Base-by-base conservation (phyloP, 1,140 invertebrate genomes). In the Ips typographus region DNA sequence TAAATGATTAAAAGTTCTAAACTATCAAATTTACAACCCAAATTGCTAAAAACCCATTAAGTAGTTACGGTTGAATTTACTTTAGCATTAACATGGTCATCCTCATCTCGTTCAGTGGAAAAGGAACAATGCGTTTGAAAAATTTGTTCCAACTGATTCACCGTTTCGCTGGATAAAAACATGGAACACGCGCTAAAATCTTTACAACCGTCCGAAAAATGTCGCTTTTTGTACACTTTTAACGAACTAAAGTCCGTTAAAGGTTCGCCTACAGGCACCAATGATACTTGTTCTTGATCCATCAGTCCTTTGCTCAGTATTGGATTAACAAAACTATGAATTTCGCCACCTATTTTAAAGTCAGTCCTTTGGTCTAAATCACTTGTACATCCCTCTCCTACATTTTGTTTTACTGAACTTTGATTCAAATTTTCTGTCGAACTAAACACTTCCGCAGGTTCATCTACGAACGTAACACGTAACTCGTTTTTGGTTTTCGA, bases 171-270 rank as follows among this genome's bases (percentile, higher is more conserved):
- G 4, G 59, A 69, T 6, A 63, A 42, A 59, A 68, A 68, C 64
- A 70, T 70, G 22, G 51, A 42, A 40, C 55, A 65, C 22, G 51
- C 53, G 8, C 38, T 8, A 52, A 66, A 53, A 57, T 71, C 64
- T 47, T 65, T 71, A 7, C 55, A 38, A 3, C 58, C 40, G 37
- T 71, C 70, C 3, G 58, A n/a, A 39, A 71, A n/a, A 41, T 8
- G 62, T 36, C 52, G 64, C 63, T 76, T 78, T 67, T 80, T 80
- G 51, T 74, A 80, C n/a, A 80, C 78, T 67, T 79, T 80, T 58
- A 80, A 72, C 4, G 78, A 80, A 75, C 78, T 80, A 68, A 79
- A 80, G 63, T 80, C 79, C 4, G 75, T 66, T 42, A 77, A 75
- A 44, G 70, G 71, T 73, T 80, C 79, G 2, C 79, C 79, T 6